phyloP scores from a whole-genome alignment of 2,888 invertebrate genomes.

The Dexiosoma caninum region DNA sequence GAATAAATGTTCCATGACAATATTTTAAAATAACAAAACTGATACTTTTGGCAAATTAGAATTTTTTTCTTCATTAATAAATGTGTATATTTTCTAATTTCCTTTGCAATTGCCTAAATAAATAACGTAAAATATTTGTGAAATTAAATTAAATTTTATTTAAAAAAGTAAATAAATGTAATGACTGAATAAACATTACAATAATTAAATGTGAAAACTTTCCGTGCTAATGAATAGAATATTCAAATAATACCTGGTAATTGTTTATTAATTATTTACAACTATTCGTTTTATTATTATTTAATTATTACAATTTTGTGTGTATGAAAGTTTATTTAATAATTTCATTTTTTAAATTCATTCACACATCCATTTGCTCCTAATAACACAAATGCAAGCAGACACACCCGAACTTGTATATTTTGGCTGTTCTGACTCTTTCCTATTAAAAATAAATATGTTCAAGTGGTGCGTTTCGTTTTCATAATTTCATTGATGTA shows the following conservation, averaged over 20 bases:
- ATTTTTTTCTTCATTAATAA: no score
- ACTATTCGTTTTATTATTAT: neutral
- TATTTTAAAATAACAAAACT: no score
- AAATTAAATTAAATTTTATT: neutral
- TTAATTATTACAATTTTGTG: neutral
- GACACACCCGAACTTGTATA: neutral
- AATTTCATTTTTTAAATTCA: neutral
- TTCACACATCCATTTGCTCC: neutral
- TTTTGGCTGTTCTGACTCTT: neutral
- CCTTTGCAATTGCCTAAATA: neutral
- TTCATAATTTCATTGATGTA: conserved; percentile 22
- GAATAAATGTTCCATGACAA: no score
- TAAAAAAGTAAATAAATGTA: neutral
- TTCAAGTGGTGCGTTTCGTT: conserved; percentile 4
- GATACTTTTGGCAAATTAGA: no score
- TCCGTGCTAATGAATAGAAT: neutral
- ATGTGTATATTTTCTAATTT: no score
- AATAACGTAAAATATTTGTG: neutral
- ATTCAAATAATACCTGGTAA: conserved; percentile 34
- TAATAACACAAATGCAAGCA: neutral
- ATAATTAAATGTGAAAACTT: neutral
- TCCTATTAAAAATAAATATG: neutral
- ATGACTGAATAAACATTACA: neutral
- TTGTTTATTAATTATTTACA: conserved; percentile 47
- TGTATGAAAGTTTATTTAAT: neutral